Conservation (phyloP, 1,140 invertebrate species). For the Laodelphax striatellus region DNA sequence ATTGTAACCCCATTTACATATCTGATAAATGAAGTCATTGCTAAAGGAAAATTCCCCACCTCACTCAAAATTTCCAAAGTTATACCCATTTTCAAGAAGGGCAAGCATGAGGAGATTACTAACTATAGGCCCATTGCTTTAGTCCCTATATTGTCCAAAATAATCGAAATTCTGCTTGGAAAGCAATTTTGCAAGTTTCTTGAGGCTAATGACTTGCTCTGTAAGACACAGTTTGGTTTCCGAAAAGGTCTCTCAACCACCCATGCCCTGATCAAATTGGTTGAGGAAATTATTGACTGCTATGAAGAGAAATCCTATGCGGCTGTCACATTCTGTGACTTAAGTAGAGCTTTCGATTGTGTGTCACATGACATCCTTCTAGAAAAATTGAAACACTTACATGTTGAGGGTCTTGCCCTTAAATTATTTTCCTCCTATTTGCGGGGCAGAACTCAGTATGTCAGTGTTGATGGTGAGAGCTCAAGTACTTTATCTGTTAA, state of each 20-base stretch:
- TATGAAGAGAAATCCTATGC: background rate
- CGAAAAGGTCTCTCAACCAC: slow-evolving; percentile 2
- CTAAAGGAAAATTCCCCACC: background rate
- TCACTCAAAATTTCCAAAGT: background rate
- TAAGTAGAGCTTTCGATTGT: too few relatives aligned
- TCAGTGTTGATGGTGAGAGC: too few relatives aligned
- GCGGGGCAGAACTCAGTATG: too few relatives aligned
- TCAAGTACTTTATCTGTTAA: background rate
- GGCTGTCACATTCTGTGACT: too few relatives aligned
- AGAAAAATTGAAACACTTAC: too few relatives aligned
- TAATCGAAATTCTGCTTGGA: background rate
- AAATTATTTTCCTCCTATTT: too few relatives aligned
- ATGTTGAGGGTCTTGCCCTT: too few relatives aligned
- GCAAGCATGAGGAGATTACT: background rate
- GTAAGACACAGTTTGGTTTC: slow-evolving; percentile 2
- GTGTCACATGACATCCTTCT: too few relatives aligned
- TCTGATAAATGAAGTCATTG: background rate
- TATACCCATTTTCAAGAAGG: background rate
- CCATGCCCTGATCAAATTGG: background rate
- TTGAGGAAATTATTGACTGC: background rate
- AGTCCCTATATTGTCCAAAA: slow-evolving; percentile 4
- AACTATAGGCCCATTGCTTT: background rate
- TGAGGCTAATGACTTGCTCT: background rate
- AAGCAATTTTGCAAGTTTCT: background rate
- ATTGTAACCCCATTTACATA: slow-evolving; percentile 1